Percentiles rank a stretch among this genome's conserved stretches.
Conservation (phyloP, 2,797 vertebrate species). For the Myoxocephalus aenaeus region DNA sequence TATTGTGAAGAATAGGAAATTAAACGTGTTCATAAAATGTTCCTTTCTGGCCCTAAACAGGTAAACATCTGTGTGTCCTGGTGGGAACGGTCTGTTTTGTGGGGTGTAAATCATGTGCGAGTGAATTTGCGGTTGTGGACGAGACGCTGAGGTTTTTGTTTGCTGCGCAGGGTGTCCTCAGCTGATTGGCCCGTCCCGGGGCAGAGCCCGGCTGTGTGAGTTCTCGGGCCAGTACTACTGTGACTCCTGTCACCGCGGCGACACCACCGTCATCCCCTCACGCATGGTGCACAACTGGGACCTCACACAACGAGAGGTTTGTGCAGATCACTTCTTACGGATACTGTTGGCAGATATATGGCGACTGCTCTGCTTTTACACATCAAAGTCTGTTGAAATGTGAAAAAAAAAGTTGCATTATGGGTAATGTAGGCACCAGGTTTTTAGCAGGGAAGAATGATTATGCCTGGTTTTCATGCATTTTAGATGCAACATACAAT, state of each 20-base stretch:
- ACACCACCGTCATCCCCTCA: constrained; percentile 90
- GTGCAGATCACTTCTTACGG: constrained; percentile 26
- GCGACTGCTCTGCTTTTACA: too few species aligned
- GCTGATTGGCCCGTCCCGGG: constrained; percentile 90
- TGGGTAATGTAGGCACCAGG: background rate
- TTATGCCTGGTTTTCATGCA: too few species aligned
- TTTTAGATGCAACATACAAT: background rate
- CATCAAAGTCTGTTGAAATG: background rate
- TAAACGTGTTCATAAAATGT: too few species aligned
- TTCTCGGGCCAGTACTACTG: constrained; percentile 95
- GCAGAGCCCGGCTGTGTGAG: constrained; percentile 89
- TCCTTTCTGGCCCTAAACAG: too few species aligned
- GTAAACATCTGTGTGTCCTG: background rate
- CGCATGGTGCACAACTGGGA: constrained; percentile 99
- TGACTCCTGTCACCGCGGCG: constrained; percentile 90
- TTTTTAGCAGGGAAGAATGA: too few species aligned
- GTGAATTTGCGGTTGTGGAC: background rate
- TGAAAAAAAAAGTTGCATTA: background rate
- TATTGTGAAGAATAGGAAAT: too few species aligned
- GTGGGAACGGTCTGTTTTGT: background rate
- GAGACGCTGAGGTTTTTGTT: constrained; percentile 8
- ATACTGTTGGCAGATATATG: background rate
- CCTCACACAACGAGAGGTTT: constrained; percentile 86
- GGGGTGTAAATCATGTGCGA: background rate
- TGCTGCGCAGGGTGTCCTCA: constrained; percentile 87